Percentiles rank a stretch among this genome's conserved stretches.
These are phyloP conservation scores for Tupaia chinensis DNA, from an alignment of 2,113 vertebrate genomes.

Conservation along the genomic window DNA sequence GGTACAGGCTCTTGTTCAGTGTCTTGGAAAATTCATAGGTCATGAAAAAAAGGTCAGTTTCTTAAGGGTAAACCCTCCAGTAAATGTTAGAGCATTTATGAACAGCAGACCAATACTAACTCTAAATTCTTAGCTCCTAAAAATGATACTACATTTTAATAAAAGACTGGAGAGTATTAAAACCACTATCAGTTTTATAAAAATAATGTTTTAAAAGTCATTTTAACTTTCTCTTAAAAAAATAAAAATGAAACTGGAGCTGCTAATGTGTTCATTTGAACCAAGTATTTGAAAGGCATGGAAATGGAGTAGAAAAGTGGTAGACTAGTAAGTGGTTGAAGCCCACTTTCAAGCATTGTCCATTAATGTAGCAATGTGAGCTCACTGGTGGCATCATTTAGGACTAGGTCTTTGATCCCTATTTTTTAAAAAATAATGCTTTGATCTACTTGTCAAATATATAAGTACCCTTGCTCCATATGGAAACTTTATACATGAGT, in stretches of 20 bases:
- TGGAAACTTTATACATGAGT: background rate
- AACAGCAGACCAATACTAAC: background rate
- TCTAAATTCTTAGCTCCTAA: background rate
- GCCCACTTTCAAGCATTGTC: background rate
- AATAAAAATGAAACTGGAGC: background rate
- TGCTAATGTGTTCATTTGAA: background rate
- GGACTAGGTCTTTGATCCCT: background rate
- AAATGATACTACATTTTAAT: background rate
- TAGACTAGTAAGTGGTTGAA: background rate
- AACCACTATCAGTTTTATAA: background rate
- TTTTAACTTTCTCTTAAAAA: background rate
- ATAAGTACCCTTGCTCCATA: background rate
- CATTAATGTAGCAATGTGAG: background rate
- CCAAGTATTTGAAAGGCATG: background rate
- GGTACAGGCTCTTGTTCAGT: no score
- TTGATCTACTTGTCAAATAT: constrained; percentile 1
- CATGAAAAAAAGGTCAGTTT: background rate
- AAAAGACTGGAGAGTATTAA: background rate
- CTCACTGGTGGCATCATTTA: background rate
- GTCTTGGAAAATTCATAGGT: background rate
- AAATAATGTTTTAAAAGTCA: background rate
- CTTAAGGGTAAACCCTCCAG: background rate
- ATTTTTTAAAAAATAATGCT: background rate
- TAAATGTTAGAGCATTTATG: background rate
- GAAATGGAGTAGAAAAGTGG: background rate